phyloP scores from a whole-genome alignment of 2,797 vertebrate species.

The Acropternis orthonyx region DNA sequence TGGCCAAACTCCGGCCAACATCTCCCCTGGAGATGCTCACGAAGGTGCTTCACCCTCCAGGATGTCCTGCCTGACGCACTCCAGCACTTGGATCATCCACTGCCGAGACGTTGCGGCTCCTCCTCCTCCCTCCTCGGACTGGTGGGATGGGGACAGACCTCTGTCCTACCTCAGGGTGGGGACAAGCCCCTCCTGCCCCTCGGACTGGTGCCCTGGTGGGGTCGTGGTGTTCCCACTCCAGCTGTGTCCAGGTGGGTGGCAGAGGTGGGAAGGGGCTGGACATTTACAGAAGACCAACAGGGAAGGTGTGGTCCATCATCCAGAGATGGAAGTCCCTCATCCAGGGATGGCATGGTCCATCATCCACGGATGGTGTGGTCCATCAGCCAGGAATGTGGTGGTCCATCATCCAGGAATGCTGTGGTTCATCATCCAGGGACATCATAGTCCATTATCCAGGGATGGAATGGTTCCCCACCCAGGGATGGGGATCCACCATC shows the following conservation, averaged over 20 bases:
- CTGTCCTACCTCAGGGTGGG: neutral
- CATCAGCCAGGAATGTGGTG: neutral
- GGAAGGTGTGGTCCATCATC: neutral
- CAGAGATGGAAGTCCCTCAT: fast-evolving
- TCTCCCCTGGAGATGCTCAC: neutral
- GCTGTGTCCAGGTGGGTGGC: neutral
- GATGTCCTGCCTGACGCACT: neutral
- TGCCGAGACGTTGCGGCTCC: fast-evolving
- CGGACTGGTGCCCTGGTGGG: fast-evolving
- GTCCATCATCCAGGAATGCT: neutral
- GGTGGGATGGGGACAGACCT: neutral
- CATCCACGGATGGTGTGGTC: too few relatives aligned
- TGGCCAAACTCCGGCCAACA: neutral
- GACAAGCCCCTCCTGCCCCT: neutral
- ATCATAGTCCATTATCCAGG: neutral
- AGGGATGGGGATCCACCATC: neutral
- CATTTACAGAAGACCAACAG: neutral
- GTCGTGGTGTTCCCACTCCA: neutral
- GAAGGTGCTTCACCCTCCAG: neutral
- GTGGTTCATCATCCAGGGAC: fast-evolving
- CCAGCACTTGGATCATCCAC: neutral
- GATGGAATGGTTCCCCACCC: too few relatives aligned
- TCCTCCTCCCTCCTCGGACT: neutral
- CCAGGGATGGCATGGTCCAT: too few relatives aligned
- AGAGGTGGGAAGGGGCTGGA: neutral